A percentile compares a stretch with the other conserved stretches of the same genome.
Conservation (phyloP, 1,140 invertebrate genomes). For the Drosophila mojavensis region DNA sequence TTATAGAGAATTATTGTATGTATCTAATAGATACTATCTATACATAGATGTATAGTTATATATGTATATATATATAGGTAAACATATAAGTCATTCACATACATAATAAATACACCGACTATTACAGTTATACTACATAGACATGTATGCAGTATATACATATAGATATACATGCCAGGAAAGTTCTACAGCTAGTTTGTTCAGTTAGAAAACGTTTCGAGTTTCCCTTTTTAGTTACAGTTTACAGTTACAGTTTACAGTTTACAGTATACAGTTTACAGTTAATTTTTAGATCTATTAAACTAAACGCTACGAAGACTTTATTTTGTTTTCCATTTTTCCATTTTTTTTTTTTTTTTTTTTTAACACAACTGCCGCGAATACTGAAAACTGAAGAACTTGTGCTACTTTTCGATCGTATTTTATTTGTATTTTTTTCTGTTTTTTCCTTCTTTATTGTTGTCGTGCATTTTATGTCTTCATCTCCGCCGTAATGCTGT, state of each 20-base stretch:
- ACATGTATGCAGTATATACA: constrained; percentile 47
- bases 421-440: not conserved
- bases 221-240: constrained; percentile 32
- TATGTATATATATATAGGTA: constrained; percentile 7
- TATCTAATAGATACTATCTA: not conserved
- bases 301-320: constrained; percentile 70
- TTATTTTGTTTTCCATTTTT: constrained; percentile 37
- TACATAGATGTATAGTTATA: constrained; percentile 2
- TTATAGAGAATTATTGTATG: constrained; percentile 9
- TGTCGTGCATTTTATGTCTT: constrained; percentile 59
- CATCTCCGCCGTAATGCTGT: constrained; percentile 72
- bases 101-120: constrained; percentile 50
- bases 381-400: constrained; percentile 68
- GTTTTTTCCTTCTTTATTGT: not conserved
- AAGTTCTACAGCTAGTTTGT: constrained; percentile 74
- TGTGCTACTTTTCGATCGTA: constrained; percentile 14
- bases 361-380: constrained; percentile 51
- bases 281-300: constrained; percentile 21
- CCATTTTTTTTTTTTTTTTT: constrained; percentile 32
- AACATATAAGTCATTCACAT: constrained; percentile 31
- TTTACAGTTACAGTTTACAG: constrained; percentile 35
- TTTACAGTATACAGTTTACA: constrained; percentile 33
- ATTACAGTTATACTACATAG: constrained; percentile 57
- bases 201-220: constrained; percentile 67
- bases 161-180: constrained; percentile 13